Evolutionary conservation across 2,113 vertebrate genomes (phyloP), one percentile per base, ranked within the genome.

Genomic region (Campylomormyrus numenius): DNA sequence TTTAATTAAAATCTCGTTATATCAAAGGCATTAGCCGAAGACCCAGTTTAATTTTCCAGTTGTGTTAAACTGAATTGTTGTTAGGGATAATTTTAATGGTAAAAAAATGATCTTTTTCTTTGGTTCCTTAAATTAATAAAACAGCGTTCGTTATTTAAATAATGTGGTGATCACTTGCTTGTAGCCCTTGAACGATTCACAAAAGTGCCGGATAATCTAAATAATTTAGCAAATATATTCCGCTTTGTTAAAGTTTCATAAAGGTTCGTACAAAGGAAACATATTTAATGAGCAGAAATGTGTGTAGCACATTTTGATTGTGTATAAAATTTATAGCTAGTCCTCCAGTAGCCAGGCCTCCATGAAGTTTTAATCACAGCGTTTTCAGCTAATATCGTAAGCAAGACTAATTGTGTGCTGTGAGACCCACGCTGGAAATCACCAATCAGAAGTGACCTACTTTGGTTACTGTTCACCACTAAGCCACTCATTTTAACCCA

Each of bases 161-260:
- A 42, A 80, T 80, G 74, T 13, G 35, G 17, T 42, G 35, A 80
- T 80, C 13, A 80, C 74, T 80, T 80, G 74, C 74, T 80, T 80
- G 74, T 15, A 80, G 35, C 31, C 74, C 74, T 80, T 80, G 13
- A 42, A 80, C 35, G 35, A 80, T 80, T 80, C 74, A 80, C 31
- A 42, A 80, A 80, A 42, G 74, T 17, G 5, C 74, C 13, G 35
- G 74, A 39, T 42, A 39, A 80, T 35, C 74, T 80, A 80, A 80
- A 80, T 80, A 80, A 80, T 80, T 80, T 80, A 80, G 74, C 74
- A 80, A 80, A 80, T 80, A 80, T 80, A 80, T 80, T 80, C 74
- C 6, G 74, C 35, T 80, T 80, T 80, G 74, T 80, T 80, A 80
- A 80, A 80, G 31, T 80, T 80, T 80, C 74, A 80, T 80, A 80